Percentiles rank a stretch among this genome's conserved stretches.
Evolutionary conservation across 2,797 vertebrate species (phyloP).

Genomic region (Schizothorax lantsangensis): DNA sequence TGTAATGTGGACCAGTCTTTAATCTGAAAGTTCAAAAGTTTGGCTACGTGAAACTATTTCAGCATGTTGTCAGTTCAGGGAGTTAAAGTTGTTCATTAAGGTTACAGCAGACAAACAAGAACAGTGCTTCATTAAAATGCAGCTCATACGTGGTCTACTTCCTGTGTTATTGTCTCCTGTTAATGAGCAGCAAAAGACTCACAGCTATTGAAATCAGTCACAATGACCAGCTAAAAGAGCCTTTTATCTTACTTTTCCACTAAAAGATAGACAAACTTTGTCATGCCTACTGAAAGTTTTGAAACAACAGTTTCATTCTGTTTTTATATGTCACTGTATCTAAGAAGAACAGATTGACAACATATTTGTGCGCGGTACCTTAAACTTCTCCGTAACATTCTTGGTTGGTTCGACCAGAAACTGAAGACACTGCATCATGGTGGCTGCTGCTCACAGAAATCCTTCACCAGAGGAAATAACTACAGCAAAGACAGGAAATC

Average conservation of each 20-base stretch:
- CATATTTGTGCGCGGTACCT: slow-evolving; percentile 66
- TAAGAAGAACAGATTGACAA: neutral
- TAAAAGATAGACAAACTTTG: neutral
- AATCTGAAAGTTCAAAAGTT: neutral
- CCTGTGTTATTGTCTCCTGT: neutral
- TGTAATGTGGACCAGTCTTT: neutral
- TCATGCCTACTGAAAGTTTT: neutral
- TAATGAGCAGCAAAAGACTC: slow-evolving; percentile 25
- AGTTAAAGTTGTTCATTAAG: slow-evolving; percentile 7
- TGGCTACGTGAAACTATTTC: neutral
- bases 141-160: slow-evolving; percentile 37
- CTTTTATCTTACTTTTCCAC: slow-evolving; percentile 10
- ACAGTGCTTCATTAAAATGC: slow-evolving; percentile 68
- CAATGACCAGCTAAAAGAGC: neutral
- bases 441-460: slow-evolving; percentile 58
- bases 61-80: neutral
- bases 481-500: neutral
- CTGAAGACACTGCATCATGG: slow-evolving; percentile 84
- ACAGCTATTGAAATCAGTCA: slow-evolving; percentile 8
- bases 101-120: slow-evolving; percentile 48
- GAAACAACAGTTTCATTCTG: neutral
- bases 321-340: neutral
- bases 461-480: slow-evolving; percentile 42
- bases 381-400: slow-evolving; percentile 77
- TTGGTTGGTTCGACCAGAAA: slow-evolving; percentile 83